Base-by-base conservation (phyloP, 2,797 vertebrate genomes). In the Notoglanidium macrostoma region DNA sequence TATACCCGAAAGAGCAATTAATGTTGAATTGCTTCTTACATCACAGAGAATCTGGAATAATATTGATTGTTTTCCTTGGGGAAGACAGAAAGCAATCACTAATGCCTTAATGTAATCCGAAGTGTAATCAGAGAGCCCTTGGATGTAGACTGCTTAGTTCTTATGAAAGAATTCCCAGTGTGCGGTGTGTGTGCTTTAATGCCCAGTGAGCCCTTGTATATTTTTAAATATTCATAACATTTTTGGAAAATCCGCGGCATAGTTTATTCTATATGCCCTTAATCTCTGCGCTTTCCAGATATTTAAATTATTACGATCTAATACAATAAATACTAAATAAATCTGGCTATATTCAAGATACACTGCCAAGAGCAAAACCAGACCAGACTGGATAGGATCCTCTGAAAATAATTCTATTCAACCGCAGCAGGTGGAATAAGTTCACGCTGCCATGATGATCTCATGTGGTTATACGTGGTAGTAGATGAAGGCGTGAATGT, bases 91-190 rank as follows among this genome's bases (percentile, higher is more conserved):
- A 82, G 81, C 85, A 90, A 92, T 92, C 88, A 89, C 85, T 85
- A 88, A 90, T 88, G 86, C 84, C 83, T 63, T 87, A 82, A 87
- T 89, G 86, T 87, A 85, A 88, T 88, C 85, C 83, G 65, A 85
- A 88, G 90, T 90, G 90, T 90, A 92, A 92, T 92, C 87, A 90
- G 89, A 90, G 87, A 88, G 57, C 86, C 49, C 85, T 87, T 88
- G 49, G 59, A 86, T 73, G 83, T 85, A 74, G 76, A 84, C 84
- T 85, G 40, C 80, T 88, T 35, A 10, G 78, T 79, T 87, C 86
- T 82, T 88, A 85, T 87, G 90, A 90, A 87, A 83, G 54, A 80
- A 63, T 82, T 88, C 85, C 76, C 87, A 84, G 51, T 77, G 78
- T 84, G 72, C 21, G 59, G 55, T 63, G 57, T 84, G 57, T 84